Conservation (phyloP, 2,797 vertebrate genomes). For the Merluccius polli region DNA sequence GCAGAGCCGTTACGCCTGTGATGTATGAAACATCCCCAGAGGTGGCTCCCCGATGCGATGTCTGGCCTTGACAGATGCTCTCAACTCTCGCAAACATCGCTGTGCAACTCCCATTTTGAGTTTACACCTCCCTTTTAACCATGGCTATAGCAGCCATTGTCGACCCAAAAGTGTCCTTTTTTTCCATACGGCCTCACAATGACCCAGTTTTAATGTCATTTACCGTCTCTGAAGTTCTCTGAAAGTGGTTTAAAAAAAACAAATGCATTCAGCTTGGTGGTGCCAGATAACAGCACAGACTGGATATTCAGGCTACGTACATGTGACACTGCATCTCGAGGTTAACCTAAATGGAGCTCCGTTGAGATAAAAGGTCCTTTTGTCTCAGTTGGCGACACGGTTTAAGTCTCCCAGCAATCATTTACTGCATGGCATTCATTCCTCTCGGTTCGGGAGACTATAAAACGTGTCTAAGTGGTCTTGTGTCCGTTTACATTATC, state of each 20-base stretch:
- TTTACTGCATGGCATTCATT: conserved; percentile 25
- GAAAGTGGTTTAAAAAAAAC: background rate
- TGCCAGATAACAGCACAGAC: conserved; percentile 6
- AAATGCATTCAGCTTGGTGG: background rate
- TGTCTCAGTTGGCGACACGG: conserved; percentile 26
- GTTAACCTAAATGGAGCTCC: conserved; percentile 31
- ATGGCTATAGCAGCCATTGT: background rate
- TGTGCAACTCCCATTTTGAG: background rate
- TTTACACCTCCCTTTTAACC: background rate
- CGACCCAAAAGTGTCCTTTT: background rate
- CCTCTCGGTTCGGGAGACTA: conserved; percentile 18
- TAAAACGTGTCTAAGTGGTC: conserved; percentile 27
- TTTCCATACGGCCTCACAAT: background rate
- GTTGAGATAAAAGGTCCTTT: conserved; percentile 35
- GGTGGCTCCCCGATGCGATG: background rate
- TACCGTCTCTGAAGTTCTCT: background rate
- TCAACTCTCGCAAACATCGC: background rate
- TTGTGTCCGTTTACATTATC: background rate
- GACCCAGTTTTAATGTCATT: background rate
- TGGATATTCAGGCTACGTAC: background rate
- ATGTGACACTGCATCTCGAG: conserved; percentile 16
- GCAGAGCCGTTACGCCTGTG: background rate
- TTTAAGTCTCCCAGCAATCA: background rate
- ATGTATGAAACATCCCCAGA: background rate
- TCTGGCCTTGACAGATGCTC: background rate